A percentile compares a stretch with the other conserved stretches of the same genome.
phyloP scores from a whole-genome alignment of 2,797 vertebrate species.

The Percopsis omiscomaycus region DNA sequence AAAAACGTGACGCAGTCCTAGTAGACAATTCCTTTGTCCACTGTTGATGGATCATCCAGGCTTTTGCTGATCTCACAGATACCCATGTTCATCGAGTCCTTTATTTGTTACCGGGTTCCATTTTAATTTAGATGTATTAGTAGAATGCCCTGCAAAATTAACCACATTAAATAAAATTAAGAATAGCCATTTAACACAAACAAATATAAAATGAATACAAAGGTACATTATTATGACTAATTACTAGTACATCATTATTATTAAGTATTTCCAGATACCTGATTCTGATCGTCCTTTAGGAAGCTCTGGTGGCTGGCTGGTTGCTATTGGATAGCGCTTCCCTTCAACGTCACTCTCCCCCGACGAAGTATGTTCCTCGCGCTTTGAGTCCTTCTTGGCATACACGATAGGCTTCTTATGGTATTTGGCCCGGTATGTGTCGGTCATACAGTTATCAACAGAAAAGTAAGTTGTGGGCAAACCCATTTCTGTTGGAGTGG shows the following conservation, averaged over 20 bases:
- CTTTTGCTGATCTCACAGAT: constrained; percentile 62
- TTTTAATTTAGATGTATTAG: constrained; percentile 65
- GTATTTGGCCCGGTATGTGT: constrained; percentile 93
- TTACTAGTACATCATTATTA: not conserved
- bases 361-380: constrained; percentile 72
- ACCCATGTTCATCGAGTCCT: constrained; percentile 79
- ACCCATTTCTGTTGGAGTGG: constrained; percentile 59
- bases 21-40: constrained; percentile 28
- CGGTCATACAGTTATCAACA: constrained; percentile 96
- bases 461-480: constrained; percentile 93
- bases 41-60: constrained; percentile 20
- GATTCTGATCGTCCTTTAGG: constrained; percentile 69
- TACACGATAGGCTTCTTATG: constrained; percentile 83
- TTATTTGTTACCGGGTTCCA: constrained; percentile 79
- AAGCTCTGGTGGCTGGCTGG: constrained; percentile 58
- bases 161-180: not conserved
- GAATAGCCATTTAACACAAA: not conserved
- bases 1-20: constrained; percentile 32
- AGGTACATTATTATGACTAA: not conserved
- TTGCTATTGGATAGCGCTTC: constrained; percentile 52
- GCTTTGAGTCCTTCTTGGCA: constrained; percentile 56
- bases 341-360: constrained; percentile 74
- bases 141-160: constrained; percentile 64
- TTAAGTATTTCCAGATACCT: constrained; percentile 56
- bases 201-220: not conserved